Conservation (phyloP, 1,140 invertebrate species). For the Riptortus pedestris region DNA sequence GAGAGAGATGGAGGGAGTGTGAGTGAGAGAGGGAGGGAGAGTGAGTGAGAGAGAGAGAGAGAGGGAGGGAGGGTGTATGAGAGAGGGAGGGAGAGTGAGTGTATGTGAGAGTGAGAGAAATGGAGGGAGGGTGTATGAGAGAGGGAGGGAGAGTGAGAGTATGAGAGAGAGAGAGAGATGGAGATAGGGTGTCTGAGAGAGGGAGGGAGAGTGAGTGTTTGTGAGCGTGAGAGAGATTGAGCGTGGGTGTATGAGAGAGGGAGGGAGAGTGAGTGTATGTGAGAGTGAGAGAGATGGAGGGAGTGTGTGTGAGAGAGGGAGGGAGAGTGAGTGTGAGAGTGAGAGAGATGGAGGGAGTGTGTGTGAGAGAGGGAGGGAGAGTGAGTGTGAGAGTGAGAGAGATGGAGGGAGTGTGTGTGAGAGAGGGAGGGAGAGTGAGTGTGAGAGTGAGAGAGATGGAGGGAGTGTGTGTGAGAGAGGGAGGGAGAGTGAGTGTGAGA, state of each 20-base stretch:
- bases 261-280: too few species aligned
- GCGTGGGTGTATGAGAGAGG: constrained; percentile 4
- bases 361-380: constrained; percentile 13
- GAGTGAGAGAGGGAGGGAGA: too few species aligned
- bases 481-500: constrained; percentile 1
- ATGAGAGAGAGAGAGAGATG: not conserved
- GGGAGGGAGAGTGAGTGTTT: not conserved
- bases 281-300: constrained; percentile 7
- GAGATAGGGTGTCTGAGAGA: not conserved
- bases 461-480: too few species aligned
- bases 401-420: not conserved
- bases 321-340: constrained; percentile 10
- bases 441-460: not conserved
- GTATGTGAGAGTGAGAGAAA: too few species aligned
- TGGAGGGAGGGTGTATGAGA: too few species aligned
- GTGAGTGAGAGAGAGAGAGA: not conserved
- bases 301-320: constrained; percentile 1
- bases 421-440: not conserved
- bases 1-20: too few species aligned
- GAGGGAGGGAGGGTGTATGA: not conserved
- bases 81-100: too few species aligned
- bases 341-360: constrained; percentile 19
- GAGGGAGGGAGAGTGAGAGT: not conserved
- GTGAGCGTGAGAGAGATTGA: constrained; percentile 2
- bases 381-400: constrained; percentile 20